A percentile compares a stretch with the other conserved stretches of the same genome.
Conservation (phyloP, 2,113 vertebrate genomes). For the Ctenomys sociabilis region DNA sequence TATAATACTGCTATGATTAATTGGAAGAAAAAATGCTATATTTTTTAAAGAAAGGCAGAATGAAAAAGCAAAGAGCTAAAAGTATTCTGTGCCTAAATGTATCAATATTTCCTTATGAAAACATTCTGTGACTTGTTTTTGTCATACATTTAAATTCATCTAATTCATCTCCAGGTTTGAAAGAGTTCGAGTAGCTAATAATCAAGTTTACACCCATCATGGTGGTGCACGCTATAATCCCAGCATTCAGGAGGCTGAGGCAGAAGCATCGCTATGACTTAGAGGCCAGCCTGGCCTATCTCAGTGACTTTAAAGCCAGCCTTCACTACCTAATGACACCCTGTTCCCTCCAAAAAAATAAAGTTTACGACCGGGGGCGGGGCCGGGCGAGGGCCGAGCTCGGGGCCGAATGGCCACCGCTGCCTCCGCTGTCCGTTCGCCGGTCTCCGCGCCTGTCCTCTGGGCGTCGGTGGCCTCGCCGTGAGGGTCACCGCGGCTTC, state of each 20-base stretch:
- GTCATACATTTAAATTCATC: not conserved
- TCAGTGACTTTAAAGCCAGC: not conserved
- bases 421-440: rapidly evolving
- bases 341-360: not conserved
- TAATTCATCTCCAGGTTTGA: not conserved
- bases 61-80: not conserved
- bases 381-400: slow-evolving; percentile 23
- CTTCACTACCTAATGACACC: not conserved
- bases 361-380: slow-evolving; percentile 13
- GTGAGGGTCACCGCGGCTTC: not conserved
- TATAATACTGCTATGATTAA: not conserved
- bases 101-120: not conserved
- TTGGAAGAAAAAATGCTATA: not conserved
- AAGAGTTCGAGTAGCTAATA: not conserved
- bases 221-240: not conserved
- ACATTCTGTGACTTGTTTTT: not conserved
- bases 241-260: not conserved
- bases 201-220: not conserved
- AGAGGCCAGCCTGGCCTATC: not conserved
- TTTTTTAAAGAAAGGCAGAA: slow-evolving; percentile 1
- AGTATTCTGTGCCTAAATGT: not conserved
- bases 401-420: slow-evolving; percentile 47
- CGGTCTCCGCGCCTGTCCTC: not conserved
- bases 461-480: not conserved
- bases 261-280: not conserved